Conservation (phyloP, 2,113 vertebrate species). For the Passer domesticus region DNA sequence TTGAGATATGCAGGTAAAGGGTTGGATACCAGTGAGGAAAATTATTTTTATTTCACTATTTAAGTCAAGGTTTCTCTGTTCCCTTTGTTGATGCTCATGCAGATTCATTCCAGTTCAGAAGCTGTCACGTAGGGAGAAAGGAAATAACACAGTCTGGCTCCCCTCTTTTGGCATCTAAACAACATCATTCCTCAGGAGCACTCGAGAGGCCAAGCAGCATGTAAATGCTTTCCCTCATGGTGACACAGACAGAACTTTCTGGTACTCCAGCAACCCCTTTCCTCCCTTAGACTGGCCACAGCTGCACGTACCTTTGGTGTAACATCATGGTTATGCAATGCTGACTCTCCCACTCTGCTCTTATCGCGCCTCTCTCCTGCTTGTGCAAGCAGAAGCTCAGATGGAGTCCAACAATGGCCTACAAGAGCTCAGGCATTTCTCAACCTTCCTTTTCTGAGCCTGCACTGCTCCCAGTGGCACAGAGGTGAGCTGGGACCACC, state of each 20-base stretch:
- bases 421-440: not conserved
- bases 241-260: not conserved
- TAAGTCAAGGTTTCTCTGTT: slow-evolving; percentile 38
- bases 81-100: not conserved
- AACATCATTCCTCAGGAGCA: slow-evolving; percentile 5
- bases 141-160: slow-evolving; percentile 50
- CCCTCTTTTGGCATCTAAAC: slow-evolving; percentile 19
- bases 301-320: slow-evolving; percentile 29
- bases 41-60: not conserved
- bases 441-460: not conserved
- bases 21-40: not conserved
- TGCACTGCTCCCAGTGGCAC: not conserved
- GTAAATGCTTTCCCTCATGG: slow-evolving; percentile 29
- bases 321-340: not conserved
- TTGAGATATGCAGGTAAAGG: not conserved
- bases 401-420: accelerated
- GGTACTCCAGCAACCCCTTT: not conserved
- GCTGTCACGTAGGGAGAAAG: not conserved
- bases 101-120: slow-evolving; percentile 13
- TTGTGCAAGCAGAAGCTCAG: not conserved
- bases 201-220: not conserved
- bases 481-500: not conserved
- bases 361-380: not conserved
- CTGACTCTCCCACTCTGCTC: not conserved
- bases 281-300: not conserved